phyloP scores from a whole-genome alignment of 2,797 vertebrate genomes.

The Podarcis lilfordi region DNA sequence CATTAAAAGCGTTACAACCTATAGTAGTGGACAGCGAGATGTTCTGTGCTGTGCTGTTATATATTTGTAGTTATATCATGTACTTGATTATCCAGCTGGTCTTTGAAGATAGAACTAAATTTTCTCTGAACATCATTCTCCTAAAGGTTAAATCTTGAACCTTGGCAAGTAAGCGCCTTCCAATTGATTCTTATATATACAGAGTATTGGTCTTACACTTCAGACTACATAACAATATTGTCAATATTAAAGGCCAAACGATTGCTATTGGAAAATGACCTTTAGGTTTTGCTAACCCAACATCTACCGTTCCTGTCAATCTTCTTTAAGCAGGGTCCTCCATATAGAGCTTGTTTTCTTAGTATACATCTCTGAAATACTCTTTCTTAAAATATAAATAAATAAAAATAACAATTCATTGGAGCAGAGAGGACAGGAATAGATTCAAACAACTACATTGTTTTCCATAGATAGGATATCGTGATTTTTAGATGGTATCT shows the following conservation, averaged over 20 bases:
- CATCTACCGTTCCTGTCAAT: background rate
- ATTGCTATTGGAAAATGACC: background rate
- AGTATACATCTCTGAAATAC: background rate
- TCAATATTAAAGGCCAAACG: slow-evolving; percentile 7
- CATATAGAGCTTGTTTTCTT: background rate
- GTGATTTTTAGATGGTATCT: background rate
- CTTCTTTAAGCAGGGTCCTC: background rate
- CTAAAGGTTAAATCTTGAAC: background rate
- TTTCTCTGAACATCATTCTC: background rate
- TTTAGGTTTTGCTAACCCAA: slow-evolving; percentile 2
- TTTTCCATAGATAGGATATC: background rate
- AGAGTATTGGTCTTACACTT: background rate
- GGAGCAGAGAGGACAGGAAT: background rate
- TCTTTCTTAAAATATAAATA: background rate
- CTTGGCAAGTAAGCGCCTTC: background rate
- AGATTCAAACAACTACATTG: background rate
- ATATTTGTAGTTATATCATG: background rate
- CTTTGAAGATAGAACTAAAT: background rate
- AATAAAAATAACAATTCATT: background rate
- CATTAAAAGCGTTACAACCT: background rate
- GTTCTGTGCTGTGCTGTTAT: background rate
- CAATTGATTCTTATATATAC: background rate
- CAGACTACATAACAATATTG: background rate
- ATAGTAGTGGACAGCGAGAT: background rate
- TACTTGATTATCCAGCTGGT: background rate